Evolutionary conservation across 2,797 vertebrate species (phyloP), one percentile per base, ranked within the genome.

Genomic region (Acomys russatus): DNA sequence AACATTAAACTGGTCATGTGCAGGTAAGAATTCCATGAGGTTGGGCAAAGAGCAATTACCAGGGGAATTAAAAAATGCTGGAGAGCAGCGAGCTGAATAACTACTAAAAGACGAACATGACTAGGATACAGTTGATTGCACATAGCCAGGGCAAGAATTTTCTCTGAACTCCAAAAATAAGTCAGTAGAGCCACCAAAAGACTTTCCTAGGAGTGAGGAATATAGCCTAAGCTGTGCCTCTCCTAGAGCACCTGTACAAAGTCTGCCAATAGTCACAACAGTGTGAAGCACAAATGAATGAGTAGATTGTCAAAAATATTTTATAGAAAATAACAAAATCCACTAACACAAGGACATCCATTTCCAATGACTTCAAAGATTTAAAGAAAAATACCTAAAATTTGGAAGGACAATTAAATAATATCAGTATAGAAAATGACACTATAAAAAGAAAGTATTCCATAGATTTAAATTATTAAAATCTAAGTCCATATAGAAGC

Each of bases 381-480:
- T 35, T 71, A 20, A 71, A 71, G n/a, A 17, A 85, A 91, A 89
- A 91, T 25, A 88, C 18, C 79, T 80, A 85, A 51, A 64, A 68
- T 59, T 33, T 83, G 22, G 83, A 90, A 25, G 51, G 76, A 64
- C n/a, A 90, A 64, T 28, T 70, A 59, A 87, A 66, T 73, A 56
- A 92, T 83, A 87, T 77, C 54, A 79, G 28, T 30, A 90, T 6
- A 73, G 30, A 82, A 92, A 73, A 18, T 66, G 8, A 66, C 71
- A 82, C 2, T 56, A 77, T 11, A 71, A 87, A 35, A 88, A 80
- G 54, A 86, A 89, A 71, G 59, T 14, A 89, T 82, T 66, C 5
- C 44, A 83, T 61, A 78, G 49, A 54, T 73, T 90, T n/a, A 87
- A 87, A 82, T 71, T 68, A 92, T 30, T 64, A 90, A 92, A 85